Evolutionary conservation across 1,140 invertebrate genomes (phyloP).

Genomic region (Eupristina koningsbergeri): DNA sequence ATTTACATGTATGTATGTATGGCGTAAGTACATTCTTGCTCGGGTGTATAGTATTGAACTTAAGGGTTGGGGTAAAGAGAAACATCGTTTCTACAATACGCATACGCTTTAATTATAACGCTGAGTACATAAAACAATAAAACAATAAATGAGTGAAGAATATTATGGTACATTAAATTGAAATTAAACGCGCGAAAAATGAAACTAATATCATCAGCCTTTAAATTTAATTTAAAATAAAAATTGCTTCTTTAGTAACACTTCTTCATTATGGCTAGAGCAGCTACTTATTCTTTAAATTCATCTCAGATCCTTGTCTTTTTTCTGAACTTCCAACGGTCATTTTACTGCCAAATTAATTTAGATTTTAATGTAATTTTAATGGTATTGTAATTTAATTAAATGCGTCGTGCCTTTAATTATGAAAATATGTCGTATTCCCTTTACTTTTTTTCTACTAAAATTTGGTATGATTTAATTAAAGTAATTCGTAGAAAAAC

Average conservation of each 20-base stretch:
- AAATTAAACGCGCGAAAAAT: neutral
- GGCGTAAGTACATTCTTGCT: neutral
- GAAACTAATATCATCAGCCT: neutral
- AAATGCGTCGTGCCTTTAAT: neutral
- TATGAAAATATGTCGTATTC: neutral
- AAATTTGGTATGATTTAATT: neutral
- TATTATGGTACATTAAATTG: neutral
- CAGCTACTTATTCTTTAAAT: neutral
- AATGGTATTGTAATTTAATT: neutral
- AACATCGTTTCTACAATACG: neutral
- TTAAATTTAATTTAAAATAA: neutral
- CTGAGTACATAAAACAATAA: neutral
- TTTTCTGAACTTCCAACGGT: neutral
- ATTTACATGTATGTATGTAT: neutral
- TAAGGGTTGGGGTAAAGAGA: neutral
- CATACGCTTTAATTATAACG: neutral
- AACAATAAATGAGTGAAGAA: neutral
- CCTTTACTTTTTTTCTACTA: neutral
- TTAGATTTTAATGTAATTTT: constrained; percentile 3
- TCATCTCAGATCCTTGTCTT: neutral
- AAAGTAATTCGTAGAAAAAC: neutral
- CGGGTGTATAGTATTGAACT: neutral
- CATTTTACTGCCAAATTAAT: neutral
- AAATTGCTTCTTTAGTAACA: neutral
- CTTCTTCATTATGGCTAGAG: neutral